Evolutionary conservation across 2,113 vertebrate genomes (phyloP).

Genomic region (Hydrolagus affinis): DNA sequence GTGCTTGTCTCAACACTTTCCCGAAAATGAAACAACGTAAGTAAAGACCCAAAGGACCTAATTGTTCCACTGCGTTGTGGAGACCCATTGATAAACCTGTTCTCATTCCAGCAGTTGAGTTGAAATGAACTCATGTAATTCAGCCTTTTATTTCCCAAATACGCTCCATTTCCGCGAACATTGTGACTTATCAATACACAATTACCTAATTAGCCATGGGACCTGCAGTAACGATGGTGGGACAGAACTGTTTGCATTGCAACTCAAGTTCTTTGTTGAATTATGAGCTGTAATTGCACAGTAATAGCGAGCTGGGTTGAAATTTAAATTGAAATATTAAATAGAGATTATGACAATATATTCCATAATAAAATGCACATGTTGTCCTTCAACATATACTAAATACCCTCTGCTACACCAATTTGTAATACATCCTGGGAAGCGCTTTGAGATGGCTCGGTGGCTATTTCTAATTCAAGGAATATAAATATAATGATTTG

Average conservation of each 20-base stretch:
- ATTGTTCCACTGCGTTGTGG: too few relatives aligned
- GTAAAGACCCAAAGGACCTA: background rate
- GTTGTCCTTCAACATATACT: too few relatives aligned
- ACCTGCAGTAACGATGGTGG: too few relatives aligned
- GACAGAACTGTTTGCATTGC: background rate
- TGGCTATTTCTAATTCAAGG: too few relatives aligned
- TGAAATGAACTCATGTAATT: too few relatives aligned
- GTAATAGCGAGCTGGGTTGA: too few relatives aligned
- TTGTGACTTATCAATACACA: background rate
- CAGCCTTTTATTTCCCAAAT: background rate
- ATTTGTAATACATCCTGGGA: too few relatives aligned
- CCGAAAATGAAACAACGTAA: background rate
- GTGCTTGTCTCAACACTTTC: background rate
- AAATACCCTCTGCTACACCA: too few relatives aligned
- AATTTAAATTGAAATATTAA: background rate
- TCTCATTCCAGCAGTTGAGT: background rate
- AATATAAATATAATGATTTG: too few relatives aligned
- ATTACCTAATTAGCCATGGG: background rate
- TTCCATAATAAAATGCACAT: too few relatives aligned
- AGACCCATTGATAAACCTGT: too few relatives aligned
- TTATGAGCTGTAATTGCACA: background rate
- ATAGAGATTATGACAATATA: background rate
- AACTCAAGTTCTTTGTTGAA: slow-evolving; percentile 13
- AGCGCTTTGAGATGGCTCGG: too few relatives aligned
- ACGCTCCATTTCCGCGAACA: background rate